phyloP scores from a whole-genome alignment of 2,113 vertebrate species.

The Mastomys coucha region DNA sequence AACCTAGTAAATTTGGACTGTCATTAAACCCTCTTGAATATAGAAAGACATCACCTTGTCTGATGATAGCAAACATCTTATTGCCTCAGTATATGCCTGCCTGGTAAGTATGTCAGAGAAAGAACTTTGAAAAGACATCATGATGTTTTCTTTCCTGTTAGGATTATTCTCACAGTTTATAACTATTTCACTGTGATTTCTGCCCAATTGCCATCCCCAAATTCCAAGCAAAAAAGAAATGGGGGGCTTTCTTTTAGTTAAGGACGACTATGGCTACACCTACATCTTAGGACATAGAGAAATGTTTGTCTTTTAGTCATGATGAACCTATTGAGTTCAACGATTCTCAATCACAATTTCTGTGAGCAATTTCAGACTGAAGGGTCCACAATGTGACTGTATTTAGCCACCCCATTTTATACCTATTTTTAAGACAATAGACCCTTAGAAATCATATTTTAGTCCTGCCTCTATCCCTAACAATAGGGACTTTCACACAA shows the following conservation, averaged over 20 bases:
- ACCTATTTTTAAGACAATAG: slow-evolving; percentile 15
- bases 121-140: neutral
- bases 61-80: neutral
- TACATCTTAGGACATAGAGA: slow-evolving; percentile 59
- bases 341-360: slow-evolving; percentile 52
- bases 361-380: slow-evolving; percentile 27
- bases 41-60: neutral
- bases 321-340: neutral
- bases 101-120: neutral
- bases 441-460: slow-evolving; percentile 43
- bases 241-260: slow-evolving; percentile 38
- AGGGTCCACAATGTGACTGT: slow-evolving; percentile 39
- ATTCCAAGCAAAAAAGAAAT: slow-evolving; percentile 41
- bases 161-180: slow-evolving; percentile 39
- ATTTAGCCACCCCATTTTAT: neutral
- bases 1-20: neutral
- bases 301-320: neutral
- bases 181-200: slow-evolving; percentile 45
- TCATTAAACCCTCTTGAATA: neutral
- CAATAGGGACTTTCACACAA: slow-evolving; percentile 58
- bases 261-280: slow-evolving; percentile 7
- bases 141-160: neutral
- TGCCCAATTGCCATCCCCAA: neutral
- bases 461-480: neutral
- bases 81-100: neutral